Evolutionary conservation across 2,888 invertebrate species (phyloP).

Genomic region (Archaeoteleia sp.): DNA sequence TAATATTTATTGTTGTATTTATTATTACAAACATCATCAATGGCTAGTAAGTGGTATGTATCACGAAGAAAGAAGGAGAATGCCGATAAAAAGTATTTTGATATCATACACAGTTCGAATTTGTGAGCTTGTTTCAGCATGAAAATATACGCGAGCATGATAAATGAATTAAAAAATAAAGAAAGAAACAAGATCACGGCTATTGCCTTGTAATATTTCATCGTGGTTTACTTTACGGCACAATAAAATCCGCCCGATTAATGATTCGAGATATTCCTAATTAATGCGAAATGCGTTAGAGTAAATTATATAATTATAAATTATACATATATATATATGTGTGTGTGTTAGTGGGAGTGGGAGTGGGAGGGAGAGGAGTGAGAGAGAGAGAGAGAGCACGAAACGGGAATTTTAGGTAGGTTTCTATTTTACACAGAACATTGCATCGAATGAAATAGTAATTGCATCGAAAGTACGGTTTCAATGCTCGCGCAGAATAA

Average conservation of each 20-base stretch:
- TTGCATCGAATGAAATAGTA: slow-evolving; percentile 45
- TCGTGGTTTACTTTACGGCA: slow-evolving; percentile 37
- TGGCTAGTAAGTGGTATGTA: background rate
- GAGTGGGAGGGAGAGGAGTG: slow-evolving; percentile 12
- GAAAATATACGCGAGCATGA: no score
- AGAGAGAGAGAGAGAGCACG: slow-evolving; percentile 8
- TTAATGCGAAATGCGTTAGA: slow-evolving; percentile 55
- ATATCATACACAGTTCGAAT: no score
- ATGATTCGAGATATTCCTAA: slow-evolving; percentile 65
- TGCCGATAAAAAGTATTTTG: no score
- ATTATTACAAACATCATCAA: slow-evolving; percentile 15
- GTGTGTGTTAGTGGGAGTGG: no score
- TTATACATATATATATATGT: no score
- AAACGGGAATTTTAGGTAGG: slow-evolving; percentile 52
- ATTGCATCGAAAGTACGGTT: slow-evolving; percentile 50
- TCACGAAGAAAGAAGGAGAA: no score
- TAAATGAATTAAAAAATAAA: no score
- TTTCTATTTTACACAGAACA: slow-evolving; percentile 55
- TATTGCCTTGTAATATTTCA: slow-evolving; percentile 41
- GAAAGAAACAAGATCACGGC: slow-evolving; percentile 24
- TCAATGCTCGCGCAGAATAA: slow-evolving; percentile 29
- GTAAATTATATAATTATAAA: slow-evolving; percentile 55
- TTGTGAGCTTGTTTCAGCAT: no score
- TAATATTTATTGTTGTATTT: slow-evolving; percentile 39
- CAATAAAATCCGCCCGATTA: slow-evolving; percentile 64